A percentile compares a stretch with the other conserved stretches of the same genome.
Evolutionary conservation across 2,888 invertebrate genomes (phyloP).

Genomic region (Pammene aurita): DNA sequence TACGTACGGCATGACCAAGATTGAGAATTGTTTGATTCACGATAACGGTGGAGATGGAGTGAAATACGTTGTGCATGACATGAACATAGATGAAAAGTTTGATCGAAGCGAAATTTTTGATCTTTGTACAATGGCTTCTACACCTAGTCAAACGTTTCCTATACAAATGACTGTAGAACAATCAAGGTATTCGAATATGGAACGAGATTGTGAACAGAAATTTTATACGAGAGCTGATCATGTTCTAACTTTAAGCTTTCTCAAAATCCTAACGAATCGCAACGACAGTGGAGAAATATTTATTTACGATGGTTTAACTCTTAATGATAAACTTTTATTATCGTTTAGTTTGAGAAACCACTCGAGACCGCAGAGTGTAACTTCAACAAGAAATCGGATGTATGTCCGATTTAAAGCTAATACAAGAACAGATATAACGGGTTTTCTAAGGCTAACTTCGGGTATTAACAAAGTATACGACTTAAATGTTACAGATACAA

Average conservation of each 20-base stretch:
- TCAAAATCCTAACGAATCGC: slow-evolving; percentile 90
- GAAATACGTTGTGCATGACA: slow-evolving; percentile 92
- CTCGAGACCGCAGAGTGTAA: slow-evolving; percentile 94
- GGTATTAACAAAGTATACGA: slow-evolving; percentile 92
- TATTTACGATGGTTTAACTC: slow-evolving; percentile 90
- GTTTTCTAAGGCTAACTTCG: slow-evolving; percentile 90
- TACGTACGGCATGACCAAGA: slow-evolving; percentile 90
- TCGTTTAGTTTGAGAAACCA: slow-evolving; percentile 90
- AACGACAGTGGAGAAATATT: slow-evolving; percentile 89
- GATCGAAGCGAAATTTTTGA: slow-evolving; percentile 91
- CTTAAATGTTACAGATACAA: slow-evolving; percentile 92
- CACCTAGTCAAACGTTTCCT: slow-evolving; percentile 93
- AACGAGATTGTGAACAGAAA: slow-evolving; percentile 90
- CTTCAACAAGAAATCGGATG: slow-evolving; percentile 91
- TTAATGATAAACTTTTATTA: slow-evolving; percentile 87
- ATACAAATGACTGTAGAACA: slow-evolving; percentile 92
- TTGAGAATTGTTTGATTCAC: slow-evolving; percentile 90
- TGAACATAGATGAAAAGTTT: slow-evolving; percentile 88
- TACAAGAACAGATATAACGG: slow-evolving; percentile 87
- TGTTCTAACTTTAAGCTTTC: slow-evolving; percentile 92
- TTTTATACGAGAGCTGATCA: slow-evolving; percentile 91
- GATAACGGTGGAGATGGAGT: slow-evolving; percentile 96
- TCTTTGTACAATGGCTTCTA: slow-evolving; percentile 92
- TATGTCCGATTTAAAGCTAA: slow-evolving; percentile 91
- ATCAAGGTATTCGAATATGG: slow-evolving; percentile 86